Evolutionary conservation across 2,888 invertebrate genomes (phyloP).

Genomic region (Amiota communis): DNA sequence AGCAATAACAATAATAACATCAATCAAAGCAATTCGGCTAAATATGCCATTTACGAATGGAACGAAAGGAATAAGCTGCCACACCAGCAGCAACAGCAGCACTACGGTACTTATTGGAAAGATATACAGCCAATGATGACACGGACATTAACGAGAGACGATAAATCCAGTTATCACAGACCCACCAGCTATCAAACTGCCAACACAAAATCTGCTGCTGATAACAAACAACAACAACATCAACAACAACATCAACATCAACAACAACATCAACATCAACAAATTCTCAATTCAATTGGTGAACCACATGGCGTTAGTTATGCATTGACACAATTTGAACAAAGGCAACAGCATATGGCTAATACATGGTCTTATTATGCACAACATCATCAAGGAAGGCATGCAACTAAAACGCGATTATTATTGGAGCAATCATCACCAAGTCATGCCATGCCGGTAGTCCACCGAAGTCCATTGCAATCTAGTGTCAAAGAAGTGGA

Average conservation of each 20-base stretch:
- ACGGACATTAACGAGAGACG: neutral
- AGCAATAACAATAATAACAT: slow-evolving; percentile 32
- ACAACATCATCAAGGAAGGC: neutral
- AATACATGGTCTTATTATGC: neutral
- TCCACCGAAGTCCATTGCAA: neutral
- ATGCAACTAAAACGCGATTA: neutral
- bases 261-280: too few relatives aligned
- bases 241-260: too few relatives aligned
- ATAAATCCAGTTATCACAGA: slow-evolving; percentile 19
- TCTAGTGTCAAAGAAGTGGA: neutral
- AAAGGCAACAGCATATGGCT: slow-evolving; percentile 30
- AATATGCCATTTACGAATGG: slow-evolving; percentile 5
- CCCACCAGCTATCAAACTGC: slow-evolving; percentile 43
- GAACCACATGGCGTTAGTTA: neutral
- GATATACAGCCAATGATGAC: slow-evolving; percentile 2
- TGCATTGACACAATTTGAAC: neutral
- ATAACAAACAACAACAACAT: slow-evolving; percentile 6
- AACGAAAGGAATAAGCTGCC: neutral
- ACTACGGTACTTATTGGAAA: slow-evolving; percentile 8
- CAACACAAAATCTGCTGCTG: slow-evolving; percentile 39
- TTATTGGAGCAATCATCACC: slow-evolving; percentile 2
- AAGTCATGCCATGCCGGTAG: neutral
- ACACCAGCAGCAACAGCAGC: neutral
- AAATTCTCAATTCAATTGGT: neutral
- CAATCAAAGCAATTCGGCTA: slow-evolving; percentile 16